Conservation (phyloP, 2,113 vertebrate species). For the Hippocampus barbouri region DNA sequence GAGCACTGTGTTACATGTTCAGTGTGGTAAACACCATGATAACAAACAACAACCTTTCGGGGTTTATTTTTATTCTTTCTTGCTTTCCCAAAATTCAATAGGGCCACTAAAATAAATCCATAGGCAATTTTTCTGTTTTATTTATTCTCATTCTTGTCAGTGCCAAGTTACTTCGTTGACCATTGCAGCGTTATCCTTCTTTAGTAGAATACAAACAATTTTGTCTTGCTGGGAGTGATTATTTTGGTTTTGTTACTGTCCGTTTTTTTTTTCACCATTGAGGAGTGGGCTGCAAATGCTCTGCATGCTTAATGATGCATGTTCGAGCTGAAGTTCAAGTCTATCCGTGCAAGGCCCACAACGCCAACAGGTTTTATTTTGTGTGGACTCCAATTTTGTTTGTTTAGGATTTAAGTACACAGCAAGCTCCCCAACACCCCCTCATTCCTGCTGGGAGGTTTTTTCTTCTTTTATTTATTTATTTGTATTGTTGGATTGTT, state of each 20-base stretch:
- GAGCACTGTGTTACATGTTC: not conserved
- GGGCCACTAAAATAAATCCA: not conserved
- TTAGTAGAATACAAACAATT: not conserved
- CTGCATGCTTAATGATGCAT: constrained; percentile 60
- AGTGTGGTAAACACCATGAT: not conserved
- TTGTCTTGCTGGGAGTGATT: constrained; percentile 23
- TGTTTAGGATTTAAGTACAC: constrained; percentile 45
- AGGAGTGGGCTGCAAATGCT: constrained; percentile 46
- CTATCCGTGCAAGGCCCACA: constrained; percentile 32
- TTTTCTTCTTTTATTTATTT: not conserved
- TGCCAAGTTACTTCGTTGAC: not conserved
- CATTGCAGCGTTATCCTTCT: not conserved
- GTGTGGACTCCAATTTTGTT: constrained; percentile 36
- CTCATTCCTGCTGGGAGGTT: constrained; percentile 28
- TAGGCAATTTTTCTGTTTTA: not conserved
- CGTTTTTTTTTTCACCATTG: constrained; percentile 45
- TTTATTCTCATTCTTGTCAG: not conserved
- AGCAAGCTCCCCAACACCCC: constrained; percentile 1
- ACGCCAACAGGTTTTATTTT: constrained; percentile 49
- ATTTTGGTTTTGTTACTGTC: constrained; percentile 43
- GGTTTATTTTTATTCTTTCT: not conserved
- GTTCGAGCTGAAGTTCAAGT: constrained; percentile 56
- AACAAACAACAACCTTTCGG: not conserved
- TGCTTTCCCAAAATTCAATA: not conserved
- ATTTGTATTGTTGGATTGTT: not conserved